Percentiles rank a stretch among this genome's conserved stretches.
These are phyloP conservation scores for Rotaria magnacalcarata DNA, from an alignment of 2,888 invertebrate genomes.

Conservation along the genomic window DNA sequence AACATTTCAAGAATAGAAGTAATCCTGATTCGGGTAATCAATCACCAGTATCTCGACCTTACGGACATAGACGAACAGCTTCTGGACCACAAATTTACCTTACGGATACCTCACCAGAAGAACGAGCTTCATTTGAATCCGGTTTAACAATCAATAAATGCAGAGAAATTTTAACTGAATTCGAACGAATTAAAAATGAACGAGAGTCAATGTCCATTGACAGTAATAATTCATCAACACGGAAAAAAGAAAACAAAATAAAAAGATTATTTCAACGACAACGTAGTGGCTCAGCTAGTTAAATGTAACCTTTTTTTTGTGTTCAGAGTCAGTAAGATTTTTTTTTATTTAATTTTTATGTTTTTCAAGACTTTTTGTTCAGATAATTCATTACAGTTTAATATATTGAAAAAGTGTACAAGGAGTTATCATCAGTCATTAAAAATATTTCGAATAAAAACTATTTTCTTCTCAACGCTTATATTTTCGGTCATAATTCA, in stretches of 20 bases:
- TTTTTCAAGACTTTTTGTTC: too few species aligned
- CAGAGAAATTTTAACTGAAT: background rate
- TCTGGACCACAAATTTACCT: background rate
- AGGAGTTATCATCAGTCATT: too few species aligned
- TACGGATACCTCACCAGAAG: background rate
- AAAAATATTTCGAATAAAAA: too few species aligned
- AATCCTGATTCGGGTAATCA: background rate
- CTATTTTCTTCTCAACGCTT: too few species aligned
- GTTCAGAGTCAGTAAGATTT: too few species aligned
- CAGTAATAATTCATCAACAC: background rate
- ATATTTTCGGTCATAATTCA: too few species aligned
- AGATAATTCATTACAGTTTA: too few species aligned
- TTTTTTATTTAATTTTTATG: too few species aligned
- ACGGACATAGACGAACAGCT: background rate
- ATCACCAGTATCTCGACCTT: background rate
- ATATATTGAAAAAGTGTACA: too few species aligned
- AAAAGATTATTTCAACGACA: background rate
- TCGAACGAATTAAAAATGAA: background rate
- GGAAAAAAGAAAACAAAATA: background rate
- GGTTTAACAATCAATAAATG: background rate
- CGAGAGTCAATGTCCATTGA: background rate
- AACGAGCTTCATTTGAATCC: background rate
- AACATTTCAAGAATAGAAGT: background rate
- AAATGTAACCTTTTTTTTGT: background rate
- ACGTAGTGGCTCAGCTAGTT: background rate